Percentiles rank a stretch among this genome's conserved stretches.
phyloP scores from a whole-genome alignment of 2,113 vertebrate genomes.

The Archocentrus centrarchus region DNA sequence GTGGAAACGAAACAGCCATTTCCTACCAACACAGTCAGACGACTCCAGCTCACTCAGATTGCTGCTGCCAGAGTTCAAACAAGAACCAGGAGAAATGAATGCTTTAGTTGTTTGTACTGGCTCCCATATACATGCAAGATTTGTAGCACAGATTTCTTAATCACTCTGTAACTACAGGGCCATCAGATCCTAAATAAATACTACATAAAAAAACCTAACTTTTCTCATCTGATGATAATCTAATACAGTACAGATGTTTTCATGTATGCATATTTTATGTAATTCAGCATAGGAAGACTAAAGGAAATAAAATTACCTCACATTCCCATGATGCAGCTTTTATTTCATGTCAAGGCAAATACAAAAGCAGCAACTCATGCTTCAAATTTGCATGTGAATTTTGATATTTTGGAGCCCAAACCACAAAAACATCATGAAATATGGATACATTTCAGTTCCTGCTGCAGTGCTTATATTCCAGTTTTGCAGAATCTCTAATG shows the following conservation, averaged over 20 bases:
- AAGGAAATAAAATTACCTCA: neutral
- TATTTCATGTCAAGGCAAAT: neutral
- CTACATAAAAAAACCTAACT: neutral
- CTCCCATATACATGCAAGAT: neutral
- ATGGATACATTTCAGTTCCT: neutral
- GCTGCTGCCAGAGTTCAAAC: neutral
- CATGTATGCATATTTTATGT: neutral
- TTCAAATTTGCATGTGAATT: neutral
- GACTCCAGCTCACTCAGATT: neutral
- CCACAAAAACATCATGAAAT: neutral
- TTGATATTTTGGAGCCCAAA: neutral
- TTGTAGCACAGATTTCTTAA: neutral
- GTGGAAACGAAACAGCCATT: neutral
- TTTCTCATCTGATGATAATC: no score
- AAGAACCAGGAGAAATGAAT: neutral
- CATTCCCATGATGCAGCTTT: neutral
- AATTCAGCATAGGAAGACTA: neutral
- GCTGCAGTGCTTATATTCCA: neutral
- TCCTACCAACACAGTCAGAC: neutral
- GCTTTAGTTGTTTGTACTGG: neutral
- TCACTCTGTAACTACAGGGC: neutral
- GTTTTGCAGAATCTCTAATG: neutral
- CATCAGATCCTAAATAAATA: neutral
- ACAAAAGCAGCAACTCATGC: neutral
- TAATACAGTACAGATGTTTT: neutral